Evolutionary conservation across 2,113 vertebrate species (phyloP).

Genomic region (Heliornis fulica): DNA sequence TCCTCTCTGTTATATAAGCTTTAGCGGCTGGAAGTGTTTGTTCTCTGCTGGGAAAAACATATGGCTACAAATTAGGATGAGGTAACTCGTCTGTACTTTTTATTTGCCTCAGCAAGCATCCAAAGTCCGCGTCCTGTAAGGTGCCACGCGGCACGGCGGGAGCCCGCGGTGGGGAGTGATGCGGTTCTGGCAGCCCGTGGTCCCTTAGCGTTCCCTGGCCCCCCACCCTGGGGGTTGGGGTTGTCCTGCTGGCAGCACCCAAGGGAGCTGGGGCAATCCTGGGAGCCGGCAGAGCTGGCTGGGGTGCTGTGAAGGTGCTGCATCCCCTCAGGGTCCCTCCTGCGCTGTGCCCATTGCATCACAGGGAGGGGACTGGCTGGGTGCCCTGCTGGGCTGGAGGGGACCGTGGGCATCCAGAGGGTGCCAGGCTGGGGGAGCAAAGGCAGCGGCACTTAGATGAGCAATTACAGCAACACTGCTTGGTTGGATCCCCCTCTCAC

Average conservation of each 20-base stretch:
- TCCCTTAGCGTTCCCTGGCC: not conserved
- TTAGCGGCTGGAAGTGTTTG: constrained; percentile 22
- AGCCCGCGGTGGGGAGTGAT: rapidly evolving
- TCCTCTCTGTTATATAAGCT: not conserved
- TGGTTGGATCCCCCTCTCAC: not conserved
- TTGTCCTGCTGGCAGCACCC: not conserved
- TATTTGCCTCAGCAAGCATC: not conserved
- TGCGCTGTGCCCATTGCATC: rapidly evolving
- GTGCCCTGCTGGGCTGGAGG: not conserved
- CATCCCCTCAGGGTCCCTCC: rapidly evolving
- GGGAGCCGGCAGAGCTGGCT: rapidly evolving
- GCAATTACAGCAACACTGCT: not conserved
- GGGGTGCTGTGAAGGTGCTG: too few relatives aligned
- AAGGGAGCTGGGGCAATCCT: rapidly evolving
- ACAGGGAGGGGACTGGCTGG: not conserved
- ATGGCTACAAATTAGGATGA: constrained; percentile 6
- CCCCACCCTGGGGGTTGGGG: rapidly evolving
- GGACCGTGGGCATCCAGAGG: rapidly evolving
- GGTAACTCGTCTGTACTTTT: not conserved
- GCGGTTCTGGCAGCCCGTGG: not conserved
- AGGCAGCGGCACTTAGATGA: not conserved
- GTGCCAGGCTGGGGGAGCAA: not conserved
- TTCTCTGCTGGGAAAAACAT: not conserved
- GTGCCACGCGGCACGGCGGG: rapidly evolving
- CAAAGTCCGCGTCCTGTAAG: not conserved